Percentiles rank a stretch among this genome's conserved stretches.
phyloP scores from a whole-genome alignment of 2,888 invertebrate species.

The Callosobruchus maculatus region DNA sequence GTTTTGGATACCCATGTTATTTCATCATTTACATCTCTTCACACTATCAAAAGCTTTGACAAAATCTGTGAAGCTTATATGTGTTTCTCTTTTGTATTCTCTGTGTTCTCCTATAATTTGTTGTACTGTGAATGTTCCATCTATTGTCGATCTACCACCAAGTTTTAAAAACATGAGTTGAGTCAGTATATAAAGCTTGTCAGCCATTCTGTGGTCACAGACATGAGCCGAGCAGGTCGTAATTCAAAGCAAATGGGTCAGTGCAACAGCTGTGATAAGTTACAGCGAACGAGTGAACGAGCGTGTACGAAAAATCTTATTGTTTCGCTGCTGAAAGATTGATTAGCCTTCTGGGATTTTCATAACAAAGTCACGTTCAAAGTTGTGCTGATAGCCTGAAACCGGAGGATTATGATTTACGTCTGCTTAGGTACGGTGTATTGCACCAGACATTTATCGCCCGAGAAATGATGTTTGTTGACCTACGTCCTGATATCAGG shows the following conservation, averaged over 20 bases:
- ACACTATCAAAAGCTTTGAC: no score
- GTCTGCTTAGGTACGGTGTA: not conserved
- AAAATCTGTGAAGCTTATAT: no score
- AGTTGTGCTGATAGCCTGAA: conserved; percentile 13
- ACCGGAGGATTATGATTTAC: conserved; percentile 8
- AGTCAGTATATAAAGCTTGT: no score
- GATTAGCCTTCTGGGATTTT: conserved; percentile 19
- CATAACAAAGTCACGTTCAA: conserved; percentile 26
- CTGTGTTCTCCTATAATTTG: no score
- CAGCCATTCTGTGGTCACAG: not conserved
- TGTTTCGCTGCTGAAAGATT: conserved; percentile 22
- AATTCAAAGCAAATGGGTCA: not conserved
- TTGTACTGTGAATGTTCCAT: no score
- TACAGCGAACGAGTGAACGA: not conserved
- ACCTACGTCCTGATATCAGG: not conserved
- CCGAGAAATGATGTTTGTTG: not conserved
- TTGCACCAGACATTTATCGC: not conserved
- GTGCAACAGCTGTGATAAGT: not conserved
- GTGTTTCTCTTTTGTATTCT: no score
- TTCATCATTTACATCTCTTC: no score
- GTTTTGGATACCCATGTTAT: no score
- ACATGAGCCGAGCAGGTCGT: not conserved
- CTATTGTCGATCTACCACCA: no score
- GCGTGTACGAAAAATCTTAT: conserved; percentile 11
- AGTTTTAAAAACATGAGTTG: no score